Evolutionary conservation across 2,888 invertebrate species (phyloP), one percentile per base, ranked within the genome.

Genomic region (Pachymerium ferrugineum): DNA sequence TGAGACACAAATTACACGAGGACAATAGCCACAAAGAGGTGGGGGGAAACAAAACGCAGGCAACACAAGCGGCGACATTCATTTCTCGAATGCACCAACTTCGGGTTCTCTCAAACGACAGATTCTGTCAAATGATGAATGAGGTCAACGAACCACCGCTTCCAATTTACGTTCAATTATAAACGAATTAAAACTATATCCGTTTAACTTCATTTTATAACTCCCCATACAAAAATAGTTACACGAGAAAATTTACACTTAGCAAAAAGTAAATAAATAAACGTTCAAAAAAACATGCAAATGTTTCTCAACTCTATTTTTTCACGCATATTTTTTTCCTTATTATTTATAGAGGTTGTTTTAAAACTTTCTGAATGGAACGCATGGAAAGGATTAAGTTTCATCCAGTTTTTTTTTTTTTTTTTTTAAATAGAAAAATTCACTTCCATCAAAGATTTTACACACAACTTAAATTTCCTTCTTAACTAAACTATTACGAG

Each of bases 341-440:
- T 54, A 54, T 25, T 54, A 54, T 54, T 54, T 54, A 54, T 54
- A 54, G 54, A 54, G 54, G 54, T 25, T 25, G 54, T 54, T 54
- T 54, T 22, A 22, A 25, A 54, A 54, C 54, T 54, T 54, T 54
- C 12, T 54, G 54, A 54, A 54, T 54, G 54, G 25, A 54, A 14
- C 54, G 54, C 54, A 14, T 54, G 54, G 4, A 25, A 12, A 25
- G 54, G 54, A 54, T 54, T 54, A 10, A 10, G 28, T 54, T 54
- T 54, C 54, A 1, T 12, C 22, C 25, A 25, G 6, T 25, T 54
- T 54, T 25, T 54, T 5, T 19, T 54, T 54, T 54, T 54, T 54
- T 12, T 8, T 47, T 47, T 12, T 8, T 12, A 19, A 19, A 22
- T 47, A 3, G 19, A 19, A 47, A 22, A 47, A 25, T 54, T n/a